Evolutionary conservation across 1,140 invertebrate genomes (phyloP).

Genomic region (Trachelipus rathkii): DNA sequence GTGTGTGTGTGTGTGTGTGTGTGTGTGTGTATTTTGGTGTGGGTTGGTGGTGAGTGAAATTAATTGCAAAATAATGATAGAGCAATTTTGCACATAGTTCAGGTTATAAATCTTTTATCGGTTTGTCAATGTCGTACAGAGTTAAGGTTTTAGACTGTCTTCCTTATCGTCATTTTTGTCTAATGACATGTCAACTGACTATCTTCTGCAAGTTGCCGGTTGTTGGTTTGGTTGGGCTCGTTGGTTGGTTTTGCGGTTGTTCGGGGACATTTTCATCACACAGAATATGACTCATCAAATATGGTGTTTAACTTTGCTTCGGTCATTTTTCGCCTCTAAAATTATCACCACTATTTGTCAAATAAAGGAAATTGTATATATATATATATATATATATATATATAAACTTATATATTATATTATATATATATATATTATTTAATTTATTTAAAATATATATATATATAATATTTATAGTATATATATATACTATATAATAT

Average conservation of each 20-base stretch:
- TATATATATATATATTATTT: conserved; percentile 5
- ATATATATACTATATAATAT: too few relatives aligned
- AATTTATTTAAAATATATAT: too few relatives aligned
- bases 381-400: conserved; percentile 13
- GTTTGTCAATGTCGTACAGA: too few relatives aligned
- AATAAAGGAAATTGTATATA: neutral
- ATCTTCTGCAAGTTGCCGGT: neutral
- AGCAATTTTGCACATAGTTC: too few relatives aligned
- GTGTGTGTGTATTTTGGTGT: conserved; percentile 4
- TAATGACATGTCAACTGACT: conserved; percentile 5
- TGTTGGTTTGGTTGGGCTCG: too few relatives aligned
- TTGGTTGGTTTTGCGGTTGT: too few relatives aligned
- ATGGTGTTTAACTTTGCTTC: neutral
- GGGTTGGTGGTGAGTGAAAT: too few relatives aligned
- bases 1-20: neutral
- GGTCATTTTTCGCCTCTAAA: neutral
- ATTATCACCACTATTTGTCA: conserved; percentile 1
- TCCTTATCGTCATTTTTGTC: neutral
- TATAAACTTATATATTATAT: neutral
- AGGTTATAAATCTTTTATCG: too few relatives aligned
- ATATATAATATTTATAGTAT: neutral
- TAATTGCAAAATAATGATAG: neutral
- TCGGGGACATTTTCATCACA: neutral
- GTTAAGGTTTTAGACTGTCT: neutral
- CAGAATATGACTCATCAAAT: neutral